Conservation (phyloP, 2,113 vertebrate species). For the Callipepla californica region DNA sequence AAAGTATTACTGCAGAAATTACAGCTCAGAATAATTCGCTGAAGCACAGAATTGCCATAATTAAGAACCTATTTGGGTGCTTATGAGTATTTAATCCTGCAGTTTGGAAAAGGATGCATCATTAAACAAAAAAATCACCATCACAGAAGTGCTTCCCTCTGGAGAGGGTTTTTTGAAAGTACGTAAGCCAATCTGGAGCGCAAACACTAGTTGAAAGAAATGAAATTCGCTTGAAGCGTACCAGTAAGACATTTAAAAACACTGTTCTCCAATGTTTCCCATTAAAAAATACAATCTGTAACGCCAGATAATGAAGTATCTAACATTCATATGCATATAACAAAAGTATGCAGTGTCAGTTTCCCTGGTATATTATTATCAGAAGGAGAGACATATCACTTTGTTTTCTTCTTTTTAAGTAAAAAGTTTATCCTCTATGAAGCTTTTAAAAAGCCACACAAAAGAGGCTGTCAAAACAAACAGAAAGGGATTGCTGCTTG, state of each 20-base stretch:
- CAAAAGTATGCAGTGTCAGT: neutral
- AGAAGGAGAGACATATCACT: neutral
- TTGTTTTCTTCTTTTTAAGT: neutral
- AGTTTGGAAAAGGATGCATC: neutral
- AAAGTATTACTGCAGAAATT: neutral
- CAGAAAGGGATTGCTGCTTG: neutral
- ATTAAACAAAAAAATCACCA: neutral
- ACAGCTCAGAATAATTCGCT: neutral
- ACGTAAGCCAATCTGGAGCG: fast-evolving
- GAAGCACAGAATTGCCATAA: neutral
- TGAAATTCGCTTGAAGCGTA: neutral
- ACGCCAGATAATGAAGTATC: neutral
- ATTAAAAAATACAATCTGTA: neutral
- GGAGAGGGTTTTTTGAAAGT: neutral
- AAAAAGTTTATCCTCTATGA: neutral
- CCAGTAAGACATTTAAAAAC: neutral
- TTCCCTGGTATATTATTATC: neutral
- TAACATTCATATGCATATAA: neutral
- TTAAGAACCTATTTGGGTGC: neutral
- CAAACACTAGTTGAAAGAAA: neutral
- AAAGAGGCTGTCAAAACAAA: neutral
- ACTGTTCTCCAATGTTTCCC: neutral
- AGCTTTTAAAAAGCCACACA: neutral
- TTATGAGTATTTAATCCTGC: neutral
- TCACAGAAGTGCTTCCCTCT: neutral